These are phyloP conservation scores for Stegastes partitus DNA, from an alignment of 2,113 vertebrate genomes.

Conservation along the genomic window DNA sequence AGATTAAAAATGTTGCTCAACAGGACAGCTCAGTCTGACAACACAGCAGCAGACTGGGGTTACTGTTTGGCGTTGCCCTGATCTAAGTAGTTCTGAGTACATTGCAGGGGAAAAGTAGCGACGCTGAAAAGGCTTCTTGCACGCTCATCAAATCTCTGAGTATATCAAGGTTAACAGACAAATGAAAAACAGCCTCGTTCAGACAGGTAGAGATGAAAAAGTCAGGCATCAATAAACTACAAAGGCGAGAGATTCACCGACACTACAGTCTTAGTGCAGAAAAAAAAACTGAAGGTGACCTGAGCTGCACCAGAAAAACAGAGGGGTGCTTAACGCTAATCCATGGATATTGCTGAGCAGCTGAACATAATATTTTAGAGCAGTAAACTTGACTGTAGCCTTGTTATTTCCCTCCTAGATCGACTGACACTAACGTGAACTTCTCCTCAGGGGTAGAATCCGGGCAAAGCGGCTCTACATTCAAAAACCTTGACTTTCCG, in stretches of 20 bases:
- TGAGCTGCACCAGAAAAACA: no score
- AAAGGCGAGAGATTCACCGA: background rate
- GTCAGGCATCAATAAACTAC: conserved; percentile 1
- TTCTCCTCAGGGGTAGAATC: no score
- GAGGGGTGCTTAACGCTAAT: no score
- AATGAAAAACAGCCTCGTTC: conserved; percentile 1
- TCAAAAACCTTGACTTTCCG: no score
- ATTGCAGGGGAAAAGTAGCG: background rate
- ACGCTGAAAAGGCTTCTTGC: background rate
- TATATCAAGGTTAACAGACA: conserved; percentile 18
- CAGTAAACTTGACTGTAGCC: no score
- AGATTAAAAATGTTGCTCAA: background rate
- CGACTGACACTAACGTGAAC: no score
- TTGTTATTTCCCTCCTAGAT: no score
- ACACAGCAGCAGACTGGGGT: background rate
- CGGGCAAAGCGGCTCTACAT: no score
- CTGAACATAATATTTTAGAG: no score
- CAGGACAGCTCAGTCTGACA: background rate
- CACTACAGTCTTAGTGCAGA: background rate
- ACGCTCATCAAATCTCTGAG: conserved; percentile 7
- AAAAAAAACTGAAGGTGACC: no score
- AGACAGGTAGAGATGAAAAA: background rate
- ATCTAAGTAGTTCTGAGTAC: conserved; percentile 3
- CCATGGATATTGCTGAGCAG: no score
- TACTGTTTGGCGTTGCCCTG: background rate